Conservation (phyloP, 1,140 invertebrate genomes). For the Drosophila pectinifera region DNA sequence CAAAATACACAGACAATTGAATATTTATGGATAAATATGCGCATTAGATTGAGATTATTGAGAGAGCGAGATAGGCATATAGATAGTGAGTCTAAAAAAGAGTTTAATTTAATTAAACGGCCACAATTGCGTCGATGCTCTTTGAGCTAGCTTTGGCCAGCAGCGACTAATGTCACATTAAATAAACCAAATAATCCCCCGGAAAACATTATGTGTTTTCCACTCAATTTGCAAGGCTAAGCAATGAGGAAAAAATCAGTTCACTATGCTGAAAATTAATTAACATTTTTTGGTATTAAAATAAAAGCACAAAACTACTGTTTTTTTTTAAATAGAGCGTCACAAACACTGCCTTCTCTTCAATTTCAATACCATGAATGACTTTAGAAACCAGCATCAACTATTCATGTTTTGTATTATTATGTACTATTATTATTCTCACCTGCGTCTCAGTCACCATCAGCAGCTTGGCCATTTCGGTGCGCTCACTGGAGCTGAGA, state of each 20-base stretch:
- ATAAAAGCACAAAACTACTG: no score
- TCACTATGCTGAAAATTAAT: background rate
- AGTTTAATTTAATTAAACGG: slow-evolving; percentile 45
- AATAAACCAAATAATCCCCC: slow-evolving; percentile 30
- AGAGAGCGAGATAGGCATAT: background rate
- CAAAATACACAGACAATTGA: slow-evolving; percentile 11
- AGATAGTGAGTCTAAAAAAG: slow-evolving; percentile 5
- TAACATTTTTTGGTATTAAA: background rate
- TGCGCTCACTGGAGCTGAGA: slow-evolving; percentile 96
- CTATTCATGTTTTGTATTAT: background rate
- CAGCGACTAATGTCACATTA: slow-evolving; percentile 33
- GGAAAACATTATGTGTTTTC: slow-evolving; percentile 11
- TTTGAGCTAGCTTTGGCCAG: slow-evolving; percentile 1
- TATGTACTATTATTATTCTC: slow-evolving; percentile 57
- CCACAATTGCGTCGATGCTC: slow-evolving; percentile 19
- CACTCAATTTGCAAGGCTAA: slow-evolving; percentile 5
- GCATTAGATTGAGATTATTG: slow-evolving; percentile 38
- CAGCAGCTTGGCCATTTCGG: slow-evolving; percentile 96
- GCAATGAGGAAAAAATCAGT: background rate
- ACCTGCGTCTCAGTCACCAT: slow-evolving; percentile 99
- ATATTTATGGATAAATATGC: slow-evolving; percentile 40
- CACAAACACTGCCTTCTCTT: background rate
- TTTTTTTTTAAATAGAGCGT: no score
- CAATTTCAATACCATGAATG: no score
- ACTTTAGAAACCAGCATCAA: no score